Conservation (phyloP, 1,140 invertebrate genomes). For the Pseudomyrmex sp. region DNA sequence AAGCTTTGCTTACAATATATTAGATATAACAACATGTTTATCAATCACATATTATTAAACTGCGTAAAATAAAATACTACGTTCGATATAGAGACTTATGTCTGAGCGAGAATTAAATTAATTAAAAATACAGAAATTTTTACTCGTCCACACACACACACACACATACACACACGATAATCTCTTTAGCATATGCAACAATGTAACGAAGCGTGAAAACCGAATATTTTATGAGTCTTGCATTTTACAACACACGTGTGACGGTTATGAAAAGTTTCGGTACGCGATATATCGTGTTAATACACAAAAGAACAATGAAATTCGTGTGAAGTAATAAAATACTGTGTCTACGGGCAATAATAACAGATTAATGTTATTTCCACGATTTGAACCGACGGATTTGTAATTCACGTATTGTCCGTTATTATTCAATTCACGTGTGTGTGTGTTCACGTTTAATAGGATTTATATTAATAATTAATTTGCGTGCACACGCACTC, state of each 20-base stretch:
- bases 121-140: constrained; percentile 33
- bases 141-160: not conserved
- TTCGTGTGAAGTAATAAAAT: too few relatives aligned
- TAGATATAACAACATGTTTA: not conserved
- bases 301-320: too few relatives aligned
- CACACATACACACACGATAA: not conserved
- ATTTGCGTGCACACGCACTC: not conserved
- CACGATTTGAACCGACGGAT: not conserved
- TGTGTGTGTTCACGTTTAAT: not conserved
- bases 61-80: not conserved
- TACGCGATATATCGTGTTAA: too few relatives aligned
- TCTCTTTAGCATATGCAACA: not conserved
- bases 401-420: not conserved
- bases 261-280: too few relatives aligned
- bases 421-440: not conserved
- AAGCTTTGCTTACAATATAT: not conserved
- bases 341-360: too few relatives aligned
- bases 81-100: constrained; percentile 7
- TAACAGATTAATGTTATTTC: too few relatives aligned
- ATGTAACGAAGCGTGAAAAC: not conserved
- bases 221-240: too few relatives aligned
- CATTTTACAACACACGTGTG: too few relatives aligned
- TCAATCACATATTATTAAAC: not conserved
- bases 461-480: not conserved
- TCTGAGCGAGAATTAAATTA: constrained; percentile 14